phyloP scores from a whole-genome alignment of 2,113 vertebrate species.

The Spizaetus ornatus region DNA sequence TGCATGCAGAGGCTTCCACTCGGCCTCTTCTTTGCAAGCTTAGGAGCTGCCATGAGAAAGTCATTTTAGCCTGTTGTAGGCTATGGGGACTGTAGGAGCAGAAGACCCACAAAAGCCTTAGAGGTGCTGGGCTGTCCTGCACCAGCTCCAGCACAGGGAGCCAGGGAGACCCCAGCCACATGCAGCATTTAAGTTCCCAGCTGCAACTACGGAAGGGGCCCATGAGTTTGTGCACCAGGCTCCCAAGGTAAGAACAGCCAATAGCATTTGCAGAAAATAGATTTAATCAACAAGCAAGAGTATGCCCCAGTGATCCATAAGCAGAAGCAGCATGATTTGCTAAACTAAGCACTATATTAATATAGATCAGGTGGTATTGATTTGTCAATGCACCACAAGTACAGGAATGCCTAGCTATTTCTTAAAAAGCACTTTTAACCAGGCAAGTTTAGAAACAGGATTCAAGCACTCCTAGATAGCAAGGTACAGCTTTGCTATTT shows the following conservation, averaged over 20 bases:
- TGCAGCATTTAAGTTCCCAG: background rate
- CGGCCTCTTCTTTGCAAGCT: background rate
- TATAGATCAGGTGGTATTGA: background rate
- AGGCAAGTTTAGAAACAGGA: background rate
- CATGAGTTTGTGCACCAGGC: accelerated
- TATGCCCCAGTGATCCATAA: background rate
- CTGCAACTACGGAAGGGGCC: background rate
- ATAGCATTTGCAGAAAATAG: accelerated
- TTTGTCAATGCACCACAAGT: background rate
- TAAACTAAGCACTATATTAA: background rate
- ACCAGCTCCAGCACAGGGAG: background rate
- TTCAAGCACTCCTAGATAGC: background rate
- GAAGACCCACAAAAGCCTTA: background rate
- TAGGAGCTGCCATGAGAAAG: background rate
- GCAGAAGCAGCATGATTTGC: background rate
- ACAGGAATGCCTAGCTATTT: background rate
- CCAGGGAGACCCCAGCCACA: background rate
- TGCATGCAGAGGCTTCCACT: background rate
- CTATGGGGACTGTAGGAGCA: background rate
- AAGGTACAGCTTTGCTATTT: background rate
- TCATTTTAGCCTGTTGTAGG: background rate
- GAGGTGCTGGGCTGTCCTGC: background rate
- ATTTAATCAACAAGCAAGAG: background rate
- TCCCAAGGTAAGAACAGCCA: background rate
- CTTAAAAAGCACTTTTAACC: background rate